phyloP scores from a whole-genome alignment of 2,113 vertebrate species.

The Stictonetta naevosa region DNA sequence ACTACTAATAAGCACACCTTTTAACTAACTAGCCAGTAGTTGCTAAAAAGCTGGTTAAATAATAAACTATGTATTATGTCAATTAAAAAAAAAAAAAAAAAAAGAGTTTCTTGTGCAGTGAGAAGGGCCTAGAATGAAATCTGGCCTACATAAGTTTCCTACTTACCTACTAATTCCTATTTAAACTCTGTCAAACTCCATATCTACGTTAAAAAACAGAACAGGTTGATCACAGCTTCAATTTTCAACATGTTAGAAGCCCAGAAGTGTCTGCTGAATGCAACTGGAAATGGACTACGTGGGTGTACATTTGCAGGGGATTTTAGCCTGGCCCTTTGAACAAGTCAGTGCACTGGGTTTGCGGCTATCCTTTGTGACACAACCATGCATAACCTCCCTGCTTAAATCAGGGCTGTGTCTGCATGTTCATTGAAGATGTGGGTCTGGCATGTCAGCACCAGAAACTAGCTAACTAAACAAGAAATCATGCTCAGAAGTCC shows the following conservation, averaged over 20 bases:
- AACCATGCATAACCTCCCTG: fast-evolving
- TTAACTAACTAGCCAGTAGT: background rate
- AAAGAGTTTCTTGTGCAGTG: background rate
- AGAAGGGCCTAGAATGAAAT: background rate
- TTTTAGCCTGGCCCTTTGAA: background rate
- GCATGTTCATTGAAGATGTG: background rate
- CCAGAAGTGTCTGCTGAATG: background rate
- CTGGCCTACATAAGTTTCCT: background rate
- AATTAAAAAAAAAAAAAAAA: background rate
- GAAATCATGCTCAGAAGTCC: background rate
- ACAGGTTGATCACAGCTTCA: background rate
- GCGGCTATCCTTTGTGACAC: background rate
- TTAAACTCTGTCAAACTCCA: background rate
- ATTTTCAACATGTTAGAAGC: background rate
- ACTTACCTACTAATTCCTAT: background rate
- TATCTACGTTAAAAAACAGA: background rate
- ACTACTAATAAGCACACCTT: background rate
- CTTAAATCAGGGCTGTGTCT: background rate
- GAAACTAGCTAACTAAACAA: background rate
- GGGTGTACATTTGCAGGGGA: background rate
- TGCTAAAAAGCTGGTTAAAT: background rate
- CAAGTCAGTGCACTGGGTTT: background rate
- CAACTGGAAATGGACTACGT: background rate
- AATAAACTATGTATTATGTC: background rate
- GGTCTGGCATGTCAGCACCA: background rate